These are phyloP conservation scores for Spheniscus mendiculus DNA, from an alignment of 2,113 vertebrate genomes.

Conservation along the genomic window DNA sequence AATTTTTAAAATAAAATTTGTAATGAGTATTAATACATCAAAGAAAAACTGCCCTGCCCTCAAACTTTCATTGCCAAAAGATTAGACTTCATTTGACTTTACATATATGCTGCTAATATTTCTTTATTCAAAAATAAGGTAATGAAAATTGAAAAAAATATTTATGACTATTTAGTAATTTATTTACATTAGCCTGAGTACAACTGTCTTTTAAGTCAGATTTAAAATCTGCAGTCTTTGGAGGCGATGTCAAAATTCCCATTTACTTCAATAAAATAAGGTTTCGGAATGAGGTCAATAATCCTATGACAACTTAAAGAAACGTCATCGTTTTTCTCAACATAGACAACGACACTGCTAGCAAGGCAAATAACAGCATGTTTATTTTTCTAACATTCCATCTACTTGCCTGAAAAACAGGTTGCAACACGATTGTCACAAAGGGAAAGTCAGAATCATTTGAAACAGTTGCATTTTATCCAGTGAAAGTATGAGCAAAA, in stretches of 20 bases:
- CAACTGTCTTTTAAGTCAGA: background rate
- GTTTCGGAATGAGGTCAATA: background rate
- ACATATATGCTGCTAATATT: background rate
- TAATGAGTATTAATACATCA: background rate
- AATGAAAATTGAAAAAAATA: background rate
- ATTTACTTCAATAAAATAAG: background rate
- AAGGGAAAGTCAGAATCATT: slow-evolving; percentile 16
- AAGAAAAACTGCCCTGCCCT: background rate
- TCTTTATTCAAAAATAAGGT: background rate
- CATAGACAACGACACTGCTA: background rate
- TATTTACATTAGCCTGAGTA: background rate
- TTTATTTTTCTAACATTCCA: slow-evolving; percentile 59
- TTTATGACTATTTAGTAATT: background rate
- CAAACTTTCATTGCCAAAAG: background rate
- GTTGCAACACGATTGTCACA: slow-evolving; percentile 1
- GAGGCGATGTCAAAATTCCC: background rate
- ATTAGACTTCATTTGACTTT: background rate
- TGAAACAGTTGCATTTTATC: slow-evolving; percentile 31
- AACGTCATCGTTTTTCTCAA: background rate
- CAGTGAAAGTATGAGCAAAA: slow-evolving; percentile 5
- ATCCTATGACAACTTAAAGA: background rate
- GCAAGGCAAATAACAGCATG: background rate
- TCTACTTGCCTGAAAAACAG: slow-evolving; percentile 34
- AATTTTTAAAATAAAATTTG: background rate
- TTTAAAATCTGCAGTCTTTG: background rate